Evolutionary conservation across 2,888 invertebrate genomes (phyloP).

Genomic region (Morpho achilles): DNA sequence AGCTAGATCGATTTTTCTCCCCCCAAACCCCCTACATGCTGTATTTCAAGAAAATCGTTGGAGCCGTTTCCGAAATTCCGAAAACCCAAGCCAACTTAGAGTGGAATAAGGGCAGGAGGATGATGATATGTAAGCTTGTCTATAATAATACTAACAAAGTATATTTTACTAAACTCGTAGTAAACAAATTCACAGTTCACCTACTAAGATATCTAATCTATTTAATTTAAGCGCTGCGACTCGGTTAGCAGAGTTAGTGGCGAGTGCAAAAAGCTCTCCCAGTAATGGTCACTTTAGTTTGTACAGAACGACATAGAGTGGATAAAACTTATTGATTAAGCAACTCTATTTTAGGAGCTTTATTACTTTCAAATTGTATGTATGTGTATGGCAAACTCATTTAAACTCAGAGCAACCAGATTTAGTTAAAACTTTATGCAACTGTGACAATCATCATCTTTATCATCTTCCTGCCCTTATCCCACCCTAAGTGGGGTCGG

Average conservation of each 20-base stretch:
- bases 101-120: too few relatives aligned
- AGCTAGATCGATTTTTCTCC: too few relatives aligned
- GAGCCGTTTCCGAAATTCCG: too few relatives aligned
- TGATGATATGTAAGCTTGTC: too few relatives aligned
- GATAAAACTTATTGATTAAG: constrained; percentile 18
- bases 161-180: neutral
- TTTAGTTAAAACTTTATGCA: neutral
- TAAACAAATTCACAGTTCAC: constrained; percentile 9
- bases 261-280: constrained; percentile 35
- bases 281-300: constrained; percentile 31
- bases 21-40: too few relatives aligned
- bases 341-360: neutral
- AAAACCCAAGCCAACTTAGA: too few relatives aligned
- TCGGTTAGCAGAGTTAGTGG: constrained; percentile 17
- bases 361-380: neutral
- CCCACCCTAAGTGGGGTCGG: too few relatives aligned
- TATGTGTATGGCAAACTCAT: too few relatives aligned
- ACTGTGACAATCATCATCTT: neutral
- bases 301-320: constrained; percentile 26
- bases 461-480: too few relatives aligned
- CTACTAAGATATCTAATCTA: constrained; percentile 12
- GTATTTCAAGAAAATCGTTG: too few relatives aligned
- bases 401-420: neutral
- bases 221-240: constrained; percentile 18
- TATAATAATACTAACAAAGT: too few relatives aligned